These are phyloP conservation scores for Zonotrichia leucophrys DNA, from an alignment of 2,113 vertebrate genomes.

Conservation along the genomic window DNA sequence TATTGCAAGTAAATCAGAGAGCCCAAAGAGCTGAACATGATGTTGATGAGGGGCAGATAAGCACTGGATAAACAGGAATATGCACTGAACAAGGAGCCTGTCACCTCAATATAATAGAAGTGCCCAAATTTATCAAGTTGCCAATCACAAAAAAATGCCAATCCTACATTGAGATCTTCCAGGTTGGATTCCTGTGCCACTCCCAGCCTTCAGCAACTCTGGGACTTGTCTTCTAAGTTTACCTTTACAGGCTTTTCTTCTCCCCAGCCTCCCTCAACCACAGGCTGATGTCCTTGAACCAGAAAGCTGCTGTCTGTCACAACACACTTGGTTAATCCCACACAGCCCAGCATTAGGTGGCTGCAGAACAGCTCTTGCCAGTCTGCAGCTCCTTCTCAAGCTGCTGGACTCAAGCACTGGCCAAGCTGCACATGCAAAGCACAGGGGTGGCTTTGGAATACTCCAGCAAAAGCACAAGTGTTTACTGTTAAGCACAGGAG, in stretches of 20 bases:
- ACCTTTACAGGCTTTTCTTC: neutral
- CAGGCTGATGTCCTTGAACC: neutral
- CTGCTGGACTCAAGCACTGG: neutral
- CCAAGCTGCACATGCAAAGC: accelerated
- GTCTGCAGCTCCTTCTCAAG: neutral
- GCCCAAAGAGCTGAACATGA: neutral
- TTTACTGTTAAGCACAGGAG: neutral
- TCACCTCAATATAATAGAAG: neutral
- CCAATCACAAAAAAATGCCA: neutral
- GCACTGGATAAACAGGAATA: neutral
- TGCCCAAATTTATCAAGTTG: neutral
- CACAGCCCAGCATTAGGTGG: neutral
- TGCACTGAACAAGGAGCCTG: neutral
- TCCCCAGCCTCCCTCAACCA: neutral
- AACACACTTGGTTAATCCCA: neutral
- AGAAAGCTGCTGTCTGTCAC: neutral
- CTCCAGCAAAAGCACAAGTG: neutral
- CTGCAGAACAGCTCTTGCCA: neutral
- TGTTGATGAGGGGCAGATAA: neutral
- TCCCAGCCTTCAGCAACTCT: accelerated
- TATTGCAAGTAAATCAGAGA: constrained; percentile 1
- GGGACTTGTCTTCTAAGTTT: neutral
- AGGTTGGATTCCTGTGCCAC: neutral
- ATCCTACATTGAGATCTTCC: accelerated
- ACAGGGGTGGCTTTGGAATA: neutral